These are phyloP conservation scores for Pterois miles DNA, from an alignment of 2,797 vertebrate species.

Conservation along the genomic window DNA sequence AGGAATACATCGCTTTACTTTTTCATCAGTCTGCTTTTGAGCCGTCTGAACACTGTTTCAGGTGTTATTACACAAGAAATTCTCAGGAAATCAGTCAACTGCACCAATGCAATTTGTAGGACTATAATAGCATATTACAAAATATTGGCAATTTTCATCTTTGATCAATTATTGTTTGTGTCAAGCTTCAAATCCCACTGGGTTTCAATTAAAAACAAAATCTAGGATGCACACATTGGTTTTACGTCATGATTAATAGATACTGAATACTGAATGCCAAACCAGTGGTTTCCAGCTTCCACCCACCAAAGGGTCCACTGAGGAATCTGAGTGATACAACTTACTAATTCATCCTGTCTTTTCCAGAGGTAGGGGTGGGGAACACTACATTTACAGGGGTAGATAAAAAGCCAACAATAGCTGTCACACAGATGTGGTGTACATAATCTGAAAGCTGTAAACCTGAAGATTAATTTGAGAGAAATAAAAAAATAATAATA, in stretches of 20 bases:
- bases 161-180: not conserved
- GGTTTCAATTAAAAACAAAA: not conserved
- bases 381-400: too few species aligned
- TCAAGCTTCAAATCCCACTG: not conserved
- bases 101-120: not conserved
- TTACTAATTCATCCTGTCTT: too few species aligned
- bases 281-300: not conserved
- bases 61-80: constrained; percentile 14
- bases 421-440: too few species aligned
- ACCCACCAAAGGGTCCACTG: not conserved
- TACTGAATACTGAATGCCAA: not conserved
- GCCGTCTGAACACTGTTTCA: constrained; percentile 7
- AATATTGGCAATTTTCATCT: not conserved
- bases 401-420: too few species aligned
- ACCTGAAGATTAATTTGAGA: too few species aligned
- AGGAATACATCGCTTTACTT: constrained; percentile 23
- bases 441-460: too few species aligned
- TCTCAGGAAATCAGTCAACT: not conserved
- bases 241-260: not conserved
- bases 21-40: constrained; percentile 15
- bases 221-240: not conserved
- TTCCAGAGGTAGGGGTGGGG: not conserved
- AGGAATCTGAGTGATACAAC: not conserved
- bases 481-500: too few species aligned
- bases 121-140: not conserved